Evolutionary conservation across 1,140 invertebrate species (phyloP), one percentile per base, ranked within the genome.

Genomic region (Drosophila persimilis): DNA sequence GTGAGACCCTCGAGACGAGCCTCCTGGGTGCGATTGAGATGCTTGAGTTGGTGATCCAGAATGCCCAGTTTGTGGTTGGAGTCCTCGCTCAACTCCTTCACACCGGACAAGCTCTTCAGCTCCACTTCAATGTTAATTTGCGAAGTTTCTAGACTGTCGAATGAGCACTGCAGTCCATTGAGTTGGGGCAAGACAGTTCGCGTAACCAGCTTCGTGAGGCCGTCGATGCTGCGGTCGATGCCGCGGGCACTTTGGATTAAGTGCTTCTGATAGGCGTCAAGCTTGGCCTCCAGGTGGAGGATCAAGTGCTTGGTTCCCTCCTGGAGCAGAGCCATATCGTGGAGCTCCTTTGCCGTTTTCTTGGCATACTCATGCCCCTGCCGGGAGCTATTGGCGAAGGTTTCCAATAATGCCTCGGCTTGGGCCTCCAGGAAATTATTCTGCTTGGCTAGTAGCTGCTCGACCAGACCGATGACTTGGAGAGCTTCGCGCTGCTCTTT

Each of bases 61-160:
- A 44, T 20, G 9, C 51, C 47, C 6, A 86, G 41, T 41, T 81
- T 86, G 7, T 4, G 26, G 15, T 75, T 80, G 3, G 83, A 69
- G 6, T 75, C 29, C 9, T 72, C 47, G 47, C 45, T 54, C 0
- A 77, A 15, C 2, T 86, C 73, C 48, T 65, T 81, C 3, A 86
- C 63, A 48, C 61, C 70, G 2, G 50, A 20, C 22, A 86, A 31
- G 4, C 15, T 64, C 56, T 75, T 86, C 0, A 86, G 52, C 8
- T 86, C 81, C 9, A 86, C 77, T 41, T 86, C 81, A 4, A 81
- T 65, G 39, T 86, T 86, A 9, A 86, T 74, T 3, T 81, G 83
- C 1, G 81, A 77, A 0, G 81, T 88, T 17, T 88, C 81, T 15
- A 88, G 60, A 17, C 59, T 77, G 29, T 86, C 50, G 17, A 81